Evolutionary conservation across 2,888 invertebrate genomes (phyloP).

Genomic region (Rhamnusium bicolor): DNA sequence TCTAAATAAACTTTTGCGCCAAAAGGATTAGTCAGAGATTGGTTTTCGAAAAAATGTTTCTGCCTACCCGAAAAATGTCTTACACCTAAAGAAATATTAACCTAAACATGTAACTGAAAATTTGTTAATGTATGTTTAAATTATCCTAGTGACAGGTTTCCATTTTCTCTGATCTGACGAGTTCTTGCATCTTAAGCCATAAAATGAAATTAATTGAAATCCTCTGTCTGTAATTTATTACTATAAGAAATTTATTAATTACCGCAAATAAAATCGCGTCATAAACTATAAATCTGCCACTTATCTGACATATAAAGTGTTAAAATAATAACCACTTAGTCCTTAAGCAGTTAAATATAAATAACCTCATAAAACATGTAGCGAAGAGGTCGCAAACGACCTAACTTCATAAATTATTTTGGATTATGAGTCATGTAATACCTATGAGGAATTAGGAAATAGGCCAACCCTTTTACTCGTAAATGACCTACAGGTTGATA

Average conservation of each 20-base stretch:
- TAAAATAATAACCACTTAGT: slow-evolving; percentile 35
- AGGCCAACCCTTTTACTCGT: slow-evolving; percentile 38
- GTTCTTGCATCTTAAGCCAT: no score
- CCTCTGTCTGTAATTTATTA: neutral
- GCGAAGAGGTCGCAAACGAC: slow-evolving; percentile 21
- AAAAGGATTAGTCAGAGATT: no score
- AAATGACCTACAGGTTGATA: slow-evolving; percentile 50
- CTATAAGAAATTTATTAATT: neutral
- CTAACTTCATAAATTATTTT: slow-evolving; percentile 31
- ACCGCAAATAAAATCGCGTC: neutral
- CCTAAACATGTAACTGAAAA: no score
- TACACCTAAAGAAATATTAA: no score
- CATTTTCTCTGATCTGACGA: no score
- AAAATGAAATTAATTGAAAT: neutral
- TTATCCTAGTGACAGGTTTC: no score
- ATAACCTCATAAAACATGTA: slow-evolving; percentile 25
- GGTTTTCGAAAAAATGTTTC: no score
- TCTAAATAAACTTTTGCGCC: no score
- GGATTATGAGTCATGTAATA: slow-evolving; percentile 32
- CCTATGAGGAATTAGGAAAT: slow-evolving; percentile 33
- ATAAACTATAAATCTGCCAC: slow-evolving; percentile 6
- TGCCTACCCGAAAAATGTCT: no score
- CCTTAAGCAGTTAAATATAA: slow-evolving; percentile 20
- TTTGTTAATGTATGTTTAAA: no score
- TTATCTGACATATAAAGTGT: slow-evolving; percentile 19